Percentiles rank a stretch among this genome's conserved stretches.
phyloP scores from a whole-genome alignment of 2,113 vertebrate species.

The Percopsis transmontana region DNA sequence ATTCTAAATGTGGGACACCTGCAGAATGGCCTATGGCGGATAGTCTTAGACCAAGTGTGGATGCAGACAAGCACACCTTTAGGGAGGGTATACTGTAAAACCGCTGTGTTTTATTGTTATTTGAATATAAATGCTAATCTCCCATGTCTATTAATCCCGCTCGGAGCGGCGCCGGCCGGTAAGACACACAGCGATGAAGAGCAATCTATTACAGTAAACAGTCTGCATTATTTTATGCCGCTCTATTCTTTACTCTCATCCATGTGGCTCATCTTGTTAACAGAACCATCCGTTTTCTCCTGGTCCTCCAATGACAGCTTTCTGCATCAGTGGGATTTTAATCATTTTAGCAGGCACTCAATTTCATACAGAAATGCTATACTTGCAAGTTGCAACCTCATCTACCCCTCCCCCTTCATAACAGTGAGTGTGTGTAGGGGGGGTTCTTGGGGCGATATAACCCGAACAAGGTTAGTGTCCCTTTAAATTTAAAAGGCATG shows the following conservation, averaged over 20 bases:
- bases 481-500: too few relatives aligned
- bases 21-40: constrained; percentile 54
- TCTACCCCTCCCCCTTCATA: too few relatives aligned
- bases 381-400: too few relatives aligned
- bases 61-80: constrained; percentile 49
- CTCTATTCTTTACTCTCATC: constrained; percentile 40
- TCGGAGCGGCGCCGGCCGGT: too few relatives aligned
- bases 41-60: constrained; percentile 44
- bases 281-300: constrained; percentile 48
- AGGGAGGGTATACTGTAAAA: constrained; percentile 19
- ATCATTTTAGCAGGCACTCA: constrained; percentile 19
- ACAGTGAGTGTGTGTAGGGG: too few relatives aligned
- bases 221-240: constrained; percentile 40
- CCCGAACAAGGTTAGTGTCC: too few relatives aligned
- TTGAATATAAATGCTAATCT: constrained; percentile 5
- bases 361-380: too few relatives aligned
- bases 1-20: constrained; percentile 62
- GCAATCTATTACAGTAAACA: constrained; percentile 30
- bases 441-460: too few relatives aligned
- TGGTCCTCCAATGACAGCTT: constrained; percentile 42
- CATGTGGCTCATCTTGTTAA: constrained; percentile 39
- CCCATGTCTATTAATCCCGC: not conserved
- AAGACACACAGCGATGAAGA: too few relatives aligned
- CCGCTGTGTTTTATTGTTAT: constrained; percentile 39
- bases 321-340: constrained; percentile 23